phyloP scores from a whole-genome alignment of 1,140 invertebrate genomes.

The Brachionus manjavacas region DNA sequence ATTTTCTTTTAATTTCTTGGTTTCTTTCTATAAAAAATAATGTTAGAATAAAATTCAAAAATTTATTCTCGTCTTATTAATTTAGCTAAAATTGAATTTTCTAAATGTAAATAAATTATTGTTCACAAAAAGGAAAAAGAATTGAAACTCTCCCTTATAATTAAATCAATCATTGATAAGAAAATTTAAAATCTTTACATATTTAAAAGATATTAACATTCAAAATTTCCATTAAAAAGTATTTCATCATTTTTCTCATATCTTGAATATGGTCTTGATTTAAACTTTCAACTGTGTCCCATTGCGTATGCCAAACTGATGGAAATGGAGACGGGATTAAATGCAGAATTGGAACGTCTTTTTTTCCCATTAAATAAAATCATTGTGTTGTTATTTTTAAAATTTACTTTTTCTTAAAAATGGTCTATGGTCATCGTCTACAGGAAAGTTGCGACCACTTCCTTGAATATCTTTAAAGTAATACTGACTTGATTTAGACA shows the following conservation, averaged over 20 bases:
- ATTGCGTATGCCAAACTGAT: slow-evolving; percentile 73
- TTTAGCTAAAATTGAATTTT: no score
- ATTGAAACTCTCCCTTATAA: neutral
- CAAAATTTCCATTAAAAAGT: slow-evolving; percentile 30
- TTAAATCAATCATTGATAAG: neutral
- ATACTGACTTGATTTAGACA: slow-evolving; percentile 48
- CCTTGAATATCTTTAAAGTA: slow-evolving; percentile 52
- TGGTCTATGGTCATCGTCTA: slow-evolving; percentile 93
- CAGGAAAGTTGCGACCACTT: slow-evolving; percentile 57
- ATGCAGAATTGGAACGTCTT: slow-evolving; percentile 80
- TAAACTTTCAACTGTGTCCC: slow-evolving; percentile 71
- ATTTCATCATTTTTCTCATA: slow-evolving; percentile 56
- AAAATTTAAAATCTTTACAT: neutral
- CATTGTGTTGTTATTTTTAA: neutral
- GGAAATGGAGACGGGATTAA: slow-evolving; percentile 85
- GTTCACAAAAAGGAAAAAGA: neutral
- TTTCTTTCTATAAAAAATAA: no score
- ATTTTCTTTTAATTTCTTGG: no score
- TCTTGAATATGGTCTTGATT: slow-evolving; percentile 78
- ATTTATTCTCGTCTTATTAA: no score
- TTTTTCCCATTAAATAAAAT: no score
- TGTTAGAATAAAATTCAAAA: no score
- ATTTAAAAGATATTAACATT: slow-evolving; percentile 2
- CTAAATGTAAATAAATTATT: neutral
- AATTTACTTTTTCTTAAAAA: slow-evolving; percentile 71